Percentiles rank a stretch among this genome's conserved stretches.
phyloP scores from a whole-genome alignment of 2,888 invertebrate species.

The Eristalis intricaria region DNA sequence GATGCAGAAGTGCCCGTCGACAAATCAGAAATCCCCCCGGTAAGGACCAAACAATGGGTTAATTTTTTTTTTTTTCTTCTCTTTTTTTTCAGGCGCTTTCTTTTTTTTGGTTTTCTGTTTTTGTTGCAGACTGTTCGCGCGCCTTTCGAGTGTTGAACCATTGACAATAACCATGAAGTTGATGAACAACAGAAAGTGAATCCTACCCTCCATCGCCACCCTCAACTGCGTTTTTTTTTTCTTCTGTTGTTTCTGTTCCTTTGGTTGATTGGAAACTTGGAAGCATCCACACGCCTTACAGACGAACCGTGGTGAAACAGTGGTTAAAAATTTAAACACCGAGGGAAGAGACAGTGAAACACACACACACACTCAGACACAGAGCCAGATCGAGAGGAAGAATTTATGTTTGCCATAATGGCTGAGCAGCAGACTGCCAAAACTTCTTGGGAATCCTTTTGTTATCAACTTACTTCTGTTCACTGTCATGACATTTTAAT shows the following conservation, averaged over 20 bases:
- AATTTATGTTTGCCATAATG: constrained; percentile 8
- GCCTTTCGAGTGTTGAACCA: constrained; percentile 25
- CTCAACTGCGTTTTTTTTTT: not conserved
- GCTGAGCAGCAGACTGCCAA: not conserved
- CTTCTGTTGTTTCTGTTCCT: not conserved
- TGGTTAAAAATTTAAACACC: not conserved
- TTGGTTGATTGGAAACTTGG: constrained; percentile 14
- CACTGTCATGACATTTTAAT: constrained; percentile 10
- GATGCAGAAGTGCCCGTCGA: not conserved
- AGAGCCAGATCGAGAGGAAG: not conserved
- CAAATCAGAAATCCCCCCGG: not conserved
- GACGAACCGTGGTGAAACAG: not conserved
- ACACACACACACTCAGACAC: not conserved
- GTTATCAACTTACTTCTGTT: not conserved
- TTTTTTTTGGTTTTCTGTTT: not conserved
- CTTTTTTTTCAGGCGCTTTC: not conserved
- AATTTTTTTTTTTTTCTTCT: not conserved
- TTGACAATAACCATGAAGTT: constrained; percentile 22
- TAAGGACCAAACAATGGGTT: constrained; percentile 37
- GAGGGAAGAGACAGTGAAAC: not conserved
- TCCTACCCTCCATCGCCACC: not conserved
- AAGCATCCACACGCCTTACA: not conserved
- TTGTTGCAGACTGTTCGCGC: not conserved
- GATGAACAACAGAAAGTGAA: constrained; percentile 8
- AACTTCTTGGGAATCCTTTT: constrained; percentile 4